Conservation (phyloP, 2,888 invertebrate genomes). For the Protonemura montana region DNA sequence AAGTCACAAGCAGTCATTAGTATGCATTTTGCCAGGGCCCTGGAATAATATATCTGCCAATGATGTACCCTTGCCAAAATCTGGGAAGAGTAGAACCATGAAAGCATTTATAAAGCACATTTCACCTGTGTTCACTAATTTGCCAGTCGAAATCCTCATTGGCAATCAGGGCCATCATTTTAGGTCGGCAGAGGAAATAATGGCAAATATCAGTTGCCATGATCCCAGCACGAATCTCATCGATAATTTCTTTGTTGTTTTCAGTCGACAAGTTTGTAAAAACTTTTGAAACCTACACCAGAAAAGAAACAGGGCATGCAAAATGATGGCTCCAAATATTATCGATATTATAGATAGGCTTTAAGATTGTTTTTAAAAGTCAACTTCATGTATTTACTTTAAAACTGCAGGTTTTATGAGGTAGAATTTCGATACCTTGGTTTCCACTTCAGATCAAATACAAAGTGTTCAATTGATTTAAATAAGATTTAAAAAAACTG, state of each 20-base stretch:
- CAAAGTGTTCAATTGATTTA: no score
- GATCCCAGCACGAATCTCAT: constrained; percentile 66
- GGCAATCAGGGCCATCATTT: constrained; percentile 63
- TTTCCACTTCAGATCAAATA: no score
- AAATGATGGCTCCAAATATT: no score
- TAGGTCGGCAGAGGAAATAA: constrained; percentile 65
- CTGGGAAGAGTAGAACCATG: not conserved
- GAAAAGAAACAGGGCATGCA: no score
- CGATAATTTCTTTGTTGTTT: constrained; percentile 37
- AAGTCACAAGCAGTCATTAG: constrained; percentile 70
- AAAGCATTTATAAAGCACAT: not conserved
- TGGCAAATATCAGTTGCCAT: constrained; percentile 67
- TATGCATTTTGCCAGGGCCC: constrained; percentile 63
- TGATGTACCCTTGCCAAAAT: not conserved
- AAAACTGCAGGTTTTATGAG: no score
- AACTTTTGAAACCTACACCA: constrained; percentile 14
- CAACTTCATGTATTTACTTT: no score
- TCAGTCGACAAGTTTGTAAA: constrained; percentile 32
- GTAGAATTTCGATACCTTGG: no score
- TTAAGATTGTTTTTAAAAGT: no score
- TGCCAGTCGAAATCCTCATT: constrained; percentile 63
- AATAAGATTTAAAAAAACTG: no score
- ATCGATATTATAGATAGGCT: no score
- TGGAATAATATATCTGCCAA: constrained; percentile 39
- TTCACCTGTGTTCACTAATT: constrained; percentile 60